Evolutionary conservation across 2,888 invertebrate species (phyloP), one percentile per base, ranked within the genome.

Genomic region (Torymus texanus): DNA sequence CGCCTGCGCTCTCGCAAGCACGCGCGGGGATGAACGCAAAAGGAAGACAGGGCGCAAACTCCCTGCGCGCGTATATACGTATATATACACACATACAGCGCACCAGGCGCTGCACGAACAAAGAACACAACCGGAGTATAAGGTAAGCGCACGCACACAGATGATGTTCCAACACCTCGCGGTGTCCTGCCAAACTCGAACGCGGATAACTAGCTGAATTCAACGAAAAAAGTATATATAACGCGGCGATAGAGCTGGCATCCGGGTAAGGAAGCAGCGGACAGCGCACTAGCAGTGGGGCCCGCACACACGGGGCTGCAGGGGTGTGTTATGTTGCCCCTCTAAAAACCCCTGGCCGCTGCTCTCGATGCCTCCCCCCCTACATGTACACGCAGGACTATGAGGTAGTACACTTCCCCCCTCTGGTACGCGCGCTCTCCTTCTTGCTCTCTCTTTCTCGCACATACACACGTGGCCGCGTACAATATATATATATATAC

Each of bases 241-340:
- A 41, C 41, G 41, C 16, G 58, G 18, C 50, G 50, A 59, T 58
- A 21, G 59, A 12, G 41, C 53, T 21, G 24, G 82, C 83, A 85
- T 84, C 84, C 84, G 85, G 84, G 83, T 84, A 83, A 86, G 84
- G 77, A 70, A 78, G 66, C 85, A 84, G 85, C 87, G 82, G 78
- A 82, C 84, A 85, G 86, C 84, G 84, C 83, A 88, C 88, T 88
- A 87, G 86, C 84, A 21, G 21, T n/a, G 80, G 50, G 18, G 61
- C 53, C 62, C 62, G 51, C 53, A 14, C 61, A 29, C 84, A 73
- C 84, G 78, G 83, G 59, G 72, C 85, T 85, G 51, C 50, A 55
- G 87, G 87, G 88, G 88, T 85, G 41, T 29, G 29, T 41, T 5
- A 8, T 41, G 86, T 77, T 87, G 86, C 87, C 88, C 88, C 86